Conservation (phyloP, 2,888 invertebrate genomes). For the Anagyrus pseudococci region DNA sequence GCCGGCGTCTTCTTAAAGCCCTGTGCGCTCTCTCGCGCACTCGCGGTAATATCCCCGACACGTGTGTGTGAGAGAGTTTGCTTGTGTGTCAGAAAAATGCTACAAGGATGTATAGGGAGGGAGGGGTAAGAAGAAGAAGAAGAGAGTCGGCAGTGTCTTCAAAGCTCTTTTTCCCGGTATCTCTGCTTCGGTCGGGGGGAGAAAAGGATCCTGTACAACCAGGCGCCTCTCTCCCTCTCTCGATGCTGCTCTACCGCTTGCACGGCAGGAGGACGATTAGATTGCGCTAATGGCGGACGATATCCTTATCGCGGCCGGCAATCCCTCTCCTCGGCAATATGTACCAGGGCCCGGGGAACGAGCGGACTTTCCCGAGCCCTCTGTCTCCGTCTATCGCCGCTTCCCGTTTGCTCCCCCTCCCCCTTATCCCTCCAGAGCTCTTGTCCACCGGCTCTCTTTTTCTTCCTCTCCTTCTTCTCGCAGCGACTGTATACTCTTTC, state of each 20-base stretch:
- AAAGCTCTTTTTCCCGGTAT: slow-evolving; percentile 31
- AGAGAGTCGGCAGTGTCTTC: slow-evolving; percentile 20
- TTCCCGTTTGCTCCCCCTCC: slow-evolving; percentile 16
- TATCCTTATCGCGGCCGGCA: slow-evolving; percentile 35
- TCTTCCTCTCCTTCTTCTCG: slow-evolving; percentile 24
- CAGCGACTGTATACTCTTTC: slow-evolving; percentile 17
- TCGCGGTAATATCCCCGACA: slow-evolving; percentile 10
- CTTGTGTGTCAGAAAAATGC: slow-evolving; percentile 4
- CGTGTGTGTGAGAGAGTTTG: too few relatives aligned
- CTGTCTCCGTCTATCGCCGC: slow-evolving; percentile 17
- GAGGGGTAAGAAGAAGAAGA: too few relatives aligned
- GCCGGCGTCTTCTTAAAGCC: neutral
- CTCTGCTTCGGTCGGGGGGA: too few relatives aligned
- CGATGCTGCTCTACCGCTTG: neutral
- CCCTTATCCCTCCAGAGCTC: neutral
- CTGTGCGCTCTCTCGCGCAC: too few relatives aligned
- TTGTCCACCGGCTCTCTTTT: slow-evolving; percentile 23
- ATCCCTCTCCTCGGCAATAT: slow-evolving; percentile 33
- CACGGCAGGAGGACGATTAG: slow-evolving; percentile 31
- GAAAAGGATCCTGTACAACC: neutral
- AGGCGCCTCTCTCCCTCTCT: neutral
- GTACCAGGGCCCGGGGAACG: slow-evolving; percentile 28
- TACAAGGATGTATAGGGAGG: too few relatives aligned
- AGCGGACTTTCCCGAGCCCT: slow-evolving; percentile 11
- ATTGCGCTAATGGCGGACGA: slow-evolving; percentile 40